Evolutionary conservation across 1,140 invertebrate genomes (phyloP).

Genomic region (Bacillus rossius): DNA sequence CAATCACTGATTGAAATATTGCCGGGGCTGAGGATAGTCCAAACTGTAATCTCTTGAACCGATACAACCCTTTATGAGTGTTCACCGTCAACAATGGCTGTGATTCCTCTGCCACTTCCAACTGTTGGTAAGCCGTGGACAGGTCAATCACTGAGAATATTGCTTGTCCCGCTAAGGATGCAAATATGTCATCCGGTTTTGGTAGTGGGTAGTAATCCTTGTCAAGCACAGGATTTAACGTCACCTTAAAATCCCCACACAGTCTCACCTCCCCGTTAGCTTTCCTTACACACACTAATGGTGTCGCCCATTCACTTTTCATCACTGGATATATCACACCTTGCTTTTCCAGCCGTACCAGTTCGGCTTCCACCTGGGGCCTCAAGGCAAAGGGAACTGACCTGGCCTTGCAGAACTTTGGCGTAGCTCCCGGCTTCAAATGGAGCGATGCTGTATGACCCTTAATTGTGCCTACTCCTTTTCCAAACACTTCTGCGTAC

Average conservation of each 20-base stretch:
- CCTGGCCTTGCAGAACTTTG: constrained; percentile 17
- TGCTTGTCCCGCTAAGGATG: constrained; percentile 10
- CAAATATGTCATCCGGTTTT: constrained; percentile 14
- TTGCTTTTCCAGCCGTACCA: constrained; percentile 23
- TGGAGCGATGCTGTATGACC: neutral
- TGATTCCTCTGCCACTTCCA: constrained; percentile 27
- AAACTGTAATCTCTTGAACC: constrained; percentile 27
- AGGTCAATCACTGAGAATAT: constrained; percentile 34
- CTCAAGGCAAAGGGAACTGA: constrained; percentile 27
- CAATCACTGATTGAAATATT: constrained; percentile 4
- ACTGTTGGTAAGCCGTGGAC: constrained; percentile 30
- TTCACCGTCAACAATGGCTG: constrained; percentile 29
- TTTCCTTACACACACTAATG: constrained; percentile 31
- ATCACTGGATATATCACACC: constrained; percentile 22
- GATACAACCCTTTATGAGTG: constrained; percentile 34
- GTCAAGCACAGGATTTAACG: constrained; percentile 5
- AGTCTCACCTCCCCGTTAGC: constrained; percentile 29
- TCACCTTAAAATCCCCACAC: constrained; percentile 30
- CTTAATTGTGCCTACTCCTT: too few species aligned
- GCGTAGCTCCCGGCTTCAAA: constrained; percentile 14
- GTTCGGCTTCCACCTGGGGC: constrained; percentile 28
- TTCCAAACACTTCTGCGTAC: too few species aligned
- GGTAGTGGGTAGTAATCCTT: constrained; percentile 25
- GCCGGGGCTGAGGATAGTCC: neutral
- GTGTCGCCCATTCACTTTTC: constrained; percentile 33